Conservation (phyloP, 2,797 vertebrate species). For the Emydoidea blandingii region DNA sequence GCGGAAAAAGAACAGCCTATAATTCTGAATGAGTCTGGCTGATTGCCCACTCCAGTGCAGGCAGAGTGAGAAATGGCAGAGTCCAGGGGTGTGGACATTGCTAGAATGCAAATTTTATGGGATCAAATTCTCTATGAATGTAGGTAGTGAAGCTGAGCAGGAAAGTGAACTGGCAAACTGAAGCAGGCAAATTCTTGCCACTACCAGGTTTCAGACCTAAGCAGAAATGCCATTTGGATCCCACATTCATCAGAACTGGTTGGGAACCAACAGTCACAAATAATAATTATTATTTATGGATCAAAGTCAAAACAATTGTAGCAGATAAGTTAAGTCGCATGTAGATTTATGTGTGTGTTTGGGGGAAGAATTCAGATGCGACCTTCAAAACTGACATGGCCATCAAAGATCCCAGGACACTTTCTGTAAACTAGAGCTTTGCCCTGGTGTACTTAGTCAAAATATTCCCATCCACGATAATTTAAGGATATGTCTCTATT, state of each 20-base stretch:
- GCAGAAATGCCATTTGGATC: background rate
- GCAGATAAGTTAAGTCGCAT: background rate
- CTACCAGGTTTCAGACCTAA: background rate
- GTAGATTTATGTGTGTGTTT: background rate
- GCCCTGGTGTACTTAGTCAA: background rate
- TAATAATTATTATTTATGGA: background rate
- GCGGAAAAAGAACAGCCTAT: background rate
- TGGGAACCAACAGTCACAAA: background rate
- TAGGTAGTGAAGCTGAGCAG: background rate
- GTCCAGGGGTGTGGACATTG: conserved; percentile 9
- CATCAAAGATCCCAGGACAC: background rate
- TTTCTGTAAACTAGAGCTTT: background rate
- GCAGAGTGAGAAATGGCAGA: background rate
- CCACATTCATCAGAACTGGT: background rate
- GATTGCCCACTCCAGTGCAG: background rate
- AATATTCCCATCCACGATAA: background rate
- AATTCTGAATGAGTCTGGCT: background rate
- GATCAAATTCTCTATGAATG: background rate
- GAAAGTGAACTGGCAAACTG: background rate
- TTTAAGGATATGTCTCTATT: background rate
- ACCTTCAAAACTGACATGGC: background rate
- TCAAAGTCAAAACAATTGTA: background rate
- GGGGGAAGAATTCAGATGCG: background rate
- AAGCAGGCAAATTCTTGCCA: accelerated
- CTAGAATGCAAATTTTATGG: background rate